Base-by-base conservation (phyloP, 2,888 invertebrate species). In the Diaphora mendica region DNA sequence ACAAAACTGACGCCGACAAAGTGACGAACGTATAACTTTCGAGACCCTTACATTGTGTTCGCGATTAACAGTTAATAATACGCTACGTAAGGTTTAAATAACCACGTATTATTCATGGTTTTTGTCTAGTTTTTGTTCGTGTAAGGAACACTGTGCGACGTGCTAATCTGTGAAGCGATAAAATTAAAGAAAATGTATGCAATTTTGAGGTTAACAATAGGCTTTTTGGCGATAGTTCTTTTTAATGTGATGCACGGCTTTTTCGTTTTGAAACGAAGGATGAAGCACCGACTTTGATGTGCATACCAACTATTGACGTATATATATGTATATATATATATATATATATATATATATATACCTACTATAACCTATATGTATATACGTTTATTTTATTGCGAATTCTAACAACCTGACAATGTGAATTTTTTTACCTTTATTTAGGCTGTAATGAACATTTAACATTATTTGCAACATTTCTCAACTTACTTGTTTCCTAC, bases 21-120 rank as follows among this genome's bases (percentile, higher is more conserved):
- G 91, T 89, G 89, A 86, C 86, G 87, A 86, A 85, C 83, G 85
- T 86, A 88, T 88, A 88, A 84, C 88, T 88, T 87, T 86, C 80
- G 74, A 87, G 85, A 85, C 84, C 84, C 84, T 84, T 78, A 87
- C 87, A 89, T 90, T 90, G 89, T 89, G 83, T 82, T 84, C 80
- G 77, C 91, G 88, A 92, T 92, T 92, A 91, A 89, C 90, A 90
- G 89, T 89, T 91, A 90, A 91, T 92, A 90, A 91, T 87, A 89
- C 80, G 75, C 78, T 76, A 72, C 78, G 78, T 78, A 80, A 83
- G 85, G 77, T 81, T 81, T 83, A 78, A 85, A 82, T 80, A 84
- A 81, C 82, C 79, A 80, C 72, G 81, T 79, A 85, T 88, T 84
- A 83, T 84, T 81, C 79, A 73, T 20, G 75, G 75, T 87, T 87